Conservation (phyloP, 2,888 invertebrate genomes). For the Phrixothrix hirtus region DNA sequence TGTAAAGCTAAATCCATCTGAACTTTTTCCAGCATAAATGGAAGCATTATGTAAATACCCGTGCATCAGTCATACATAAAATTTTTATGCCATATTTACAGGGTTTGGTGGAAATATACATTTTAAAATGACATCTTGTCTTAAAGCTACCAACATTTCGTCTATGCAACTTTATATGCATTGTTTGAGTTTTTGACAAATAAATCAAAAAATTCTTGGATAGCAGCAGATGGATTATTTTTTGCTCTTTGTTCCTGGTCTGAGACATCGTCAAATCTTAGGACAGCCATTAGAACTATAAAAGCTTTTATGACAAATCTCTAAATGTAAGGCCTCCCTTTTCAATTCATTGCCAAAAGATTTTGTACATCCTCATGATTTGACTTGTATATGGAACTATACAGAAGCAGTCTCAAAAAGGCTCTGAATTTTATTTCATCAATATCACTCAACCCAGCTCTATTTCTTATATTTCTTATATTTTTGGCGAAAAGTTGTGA, state of each 20-base stretch:
- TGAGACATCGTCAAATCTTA: slow-evolving; percentile 4
- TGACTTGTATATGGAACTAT: slow-evolving; percentile 3
- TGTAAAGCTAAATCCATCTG: too few relatives aligned
- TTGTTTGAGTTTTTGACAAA: neutral
- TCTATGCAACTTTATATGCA: neutral
- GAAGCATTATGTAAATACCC: neutral
- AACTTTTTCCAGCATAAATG: neutral
- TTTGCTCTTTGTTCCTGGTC: slow-evolving; percentile 1
- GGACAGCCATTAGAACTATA: neutral
- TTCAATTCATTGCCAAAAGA: neutral
- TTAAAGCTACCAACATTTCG: neutral
- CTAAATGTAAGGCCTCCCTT: neutral
- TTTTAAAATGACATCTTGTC: neutral
- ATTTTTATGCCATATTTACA: neutral
- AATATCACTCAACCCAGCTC: neutral
- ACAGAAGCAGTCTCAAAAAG: slow-evolving; percentile 1
- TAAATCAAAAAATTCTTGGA: slow-evolving; percentile 2
- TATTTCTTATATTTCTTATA: slow-evolving; percentile 1
- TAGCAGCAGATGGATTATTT: neutral
- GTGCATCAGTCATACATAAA: neutral
- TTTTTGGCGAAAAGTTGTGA: neutral
- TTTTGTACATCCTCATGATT: slow-evolving; percentile 1
- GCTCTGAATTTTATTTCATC: slow-evolving; percentile 1
- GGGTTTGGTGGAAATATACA: neutral
- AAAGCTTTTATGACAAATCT: slow-evolving; percentile 1